Conservation (phyloP, 1,140 invertebrate genomes). For the Drosophila lacteicornis region DNA sequence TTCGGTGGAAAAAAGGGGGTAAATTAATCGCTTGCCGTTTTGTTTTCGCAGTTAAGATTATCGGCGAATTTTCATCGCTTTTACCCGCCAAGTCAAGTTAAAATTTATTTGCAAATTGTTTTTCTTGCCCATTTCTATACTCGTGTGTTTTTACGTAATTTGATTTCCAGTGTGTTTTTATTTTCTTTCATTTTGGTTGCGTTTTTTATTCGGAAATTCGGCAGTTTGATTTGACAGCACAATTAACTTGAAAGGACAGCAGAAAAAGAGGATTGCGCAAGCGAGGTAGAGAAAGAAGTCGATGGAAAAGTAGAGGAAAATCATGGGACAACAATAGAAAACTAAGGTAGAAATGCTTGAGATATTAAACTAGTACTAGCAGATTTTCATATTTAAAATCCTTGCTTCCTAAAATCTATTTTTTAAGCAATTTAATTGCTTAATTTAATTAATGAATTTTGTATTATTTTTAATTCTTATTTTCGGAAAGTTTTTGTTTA, state of each 20-base stretch:
- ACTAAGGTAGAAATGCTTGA: background rate
- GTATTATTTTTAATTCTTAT: no score
- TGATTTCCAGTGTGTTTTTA: constrained; percentile 5
- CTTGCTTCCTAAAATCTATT: no score
- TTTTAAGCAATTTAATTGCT: background rate
- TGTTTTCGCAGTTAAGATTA: constrained; percentile 63
- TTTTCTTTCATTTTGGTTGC: background rate
- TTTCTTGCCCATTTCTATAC: constrained; percentile 28
- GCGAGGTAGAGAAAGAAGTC: constrained; percentile 3
- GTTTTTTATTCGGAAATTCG: constrained; percentile 28
- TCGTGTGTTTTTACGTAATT: constrained; percentile 45
- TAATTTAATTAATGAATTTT: no score
- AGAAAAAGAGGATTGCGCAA: constrained; percentile 36
- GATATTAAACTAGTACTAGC: background rate
- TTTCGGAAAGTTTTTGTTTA: no score
- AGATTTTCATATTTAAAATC: background rate
- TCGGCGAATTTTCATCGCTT: constrained; percentile 61
- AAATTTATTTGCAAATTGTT: constrained; percentile 52
- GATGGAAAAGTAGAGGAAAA: background rate
- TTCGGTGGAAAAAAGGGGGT: background rate
- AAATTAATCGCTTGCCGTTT: constrained; percentile 43
- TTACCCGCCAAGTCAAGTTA: constrained; percentile 23
- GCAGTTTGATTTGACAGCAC: constrained; percentile 56
- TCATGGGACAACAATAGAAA: background rate
- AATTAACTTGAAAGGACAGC: constrained; percentile 59